Conservation (phyloP, 2,888 invertebrate genomes). For the Thereva nobilitata region DNA sequence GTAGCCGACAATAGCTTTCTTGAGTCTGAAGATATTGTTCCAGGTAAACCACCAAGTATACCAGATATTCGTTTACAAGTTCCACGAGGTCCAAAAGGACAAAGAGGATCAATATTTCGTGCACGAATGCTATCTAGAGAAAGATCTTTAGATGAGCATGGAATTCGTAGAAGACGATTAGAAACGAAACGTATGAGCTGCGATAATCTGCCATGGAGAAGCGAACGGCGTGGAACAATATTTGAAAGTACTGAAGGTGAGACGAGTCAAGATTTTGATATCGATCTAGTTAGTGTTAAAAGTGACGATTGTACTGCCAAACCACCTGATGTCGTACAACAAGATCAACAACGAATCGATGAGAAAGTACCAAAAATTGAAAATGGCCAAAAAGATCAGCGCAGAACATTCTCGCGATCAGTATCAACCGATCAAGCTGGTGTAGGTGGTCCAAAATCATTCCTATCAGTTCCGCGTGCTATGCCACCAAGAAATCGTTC, state of each 20-base stretch:
- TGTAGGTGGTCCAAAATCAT: slow-evolving; percentile 46
- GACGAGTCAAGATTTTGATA: slow-evolving; percentile 47
- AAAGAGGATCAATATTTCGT: slow-evolving; percentile 50
- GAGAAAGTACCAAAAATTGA: slow-evolving; percentile 5
- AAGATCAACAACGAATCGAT: slow-evolving; percentile 35
- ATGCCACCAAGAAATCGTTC: slow-evolving; percentile 58
- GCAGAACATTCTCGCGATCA: slow-evolving; percentile 51
- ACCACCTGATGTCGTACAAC: slow-evolving; percentile 29
- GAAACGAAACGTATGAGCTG: slow-evolving; percentile 61
- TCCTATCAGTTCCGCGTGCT: slow-evolving; percentile 55
- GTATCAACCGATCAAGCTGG: slow-evolving; percentile 54
- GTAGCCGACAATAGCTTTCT: slow-evolving; percentile 62
- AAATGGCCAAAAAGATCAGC: slow-evolving; percentile 17
- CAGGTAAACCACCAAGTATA: slow-evolving; percentile 11
- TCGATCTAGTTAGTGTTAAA: slow-evolving; percentile 49
- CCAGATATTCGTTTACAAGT: slow-evolving; percentile 29
- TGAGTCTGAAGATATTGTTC: slow-evolving; percentile 38
- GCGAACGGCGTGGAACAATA: slow-evolving; percentile 54
- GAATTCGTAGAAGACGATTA: slow-evolving; percentile 60
- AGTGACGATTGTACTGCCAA: slow-evolving; percentile 49
- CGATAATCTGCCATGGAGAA: slow-evolving; percentile 56
- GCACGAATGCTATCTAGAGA: slow-evolving; percentile 56
- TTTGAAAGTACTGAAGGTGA: slow-evolving; percentile 58
- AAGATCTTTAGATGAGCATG: slow-evolving; percentile 56
- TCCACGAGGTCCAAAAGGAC: slow-evolving; percentile 37